A percentile compares a stretch with the other conserved stretches of the same genome.
These are phyloP conservation scores for Meloidogyne floridensis DNA, from an alignment of 1,140 invertebrate genomes.

Conservation along the genomic window DNA sequence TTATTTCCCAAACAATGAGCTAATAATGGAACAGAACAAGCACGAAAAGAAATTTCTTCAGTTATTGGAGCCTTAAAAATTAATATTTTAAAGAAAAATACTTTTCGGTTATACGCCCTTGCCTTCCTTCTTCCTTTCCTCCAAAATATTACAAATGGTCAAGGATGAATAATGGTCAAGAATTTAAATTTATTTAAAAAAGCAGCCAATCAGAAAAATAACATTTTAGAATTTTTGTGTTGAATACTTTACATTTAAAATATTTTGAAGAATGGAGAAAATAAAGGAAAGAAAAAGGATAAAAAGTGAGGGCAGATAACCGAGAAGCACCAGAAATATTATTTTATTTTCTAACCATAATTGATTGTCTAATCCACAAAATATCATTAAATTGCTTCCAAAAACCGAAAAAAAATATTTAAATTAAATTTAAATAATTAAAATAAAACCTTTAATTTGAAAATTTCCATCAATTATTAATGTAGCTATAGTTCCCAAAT, in stretches of 20 bases:
- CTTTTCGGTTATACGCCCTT: too few species aligned
- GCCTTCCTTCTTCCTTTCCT: too few species aligned
- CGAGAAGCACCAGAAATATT: too few species aligned
- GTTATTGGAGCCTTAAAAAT: slow-evolving; percentile 34
- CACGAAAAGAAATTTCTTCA: slow-evolving; percentile 42
- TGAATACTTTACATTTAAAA: too few species aligned
- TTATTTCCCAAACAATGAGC: slow-evolving; percentile 29
- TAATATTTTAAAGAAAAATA: background rate
- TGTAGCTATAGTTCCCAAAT: slow-evolving; percentile 27
- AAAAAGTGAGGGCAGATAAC: too few species aligned
- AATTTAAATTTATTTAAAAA: background rate
- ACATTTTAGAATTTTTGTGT: too few species aligned
- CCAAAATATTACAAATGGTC: too few species aligned
- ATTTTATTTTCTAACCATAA: slow-evolving; percentile 8
- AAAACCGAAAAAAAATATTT: background rate
- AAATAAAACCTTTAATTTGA: slow-evolving; percentile 20
- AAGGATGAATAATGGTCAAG: too few species aligned
- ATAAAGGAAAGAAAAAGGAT: too few species aligned
- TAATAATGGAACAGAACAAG: slow-evolving; percentile 34
- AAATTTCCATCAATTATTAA: slow-evolving; percentile 28
- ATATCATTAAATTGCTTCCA: slow-evolving; percentile 17
- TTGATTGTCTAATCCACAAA: slow-evolving; percentile 32
- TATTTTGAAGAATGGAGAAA: too few species aligned
- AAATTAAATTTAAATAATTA: slow-evolving; percentile 10
- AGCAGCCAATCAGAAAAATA: too few species aligned